Evolutionary conservation across 1,140 invertebrate species (phyloP), one percentile per base, ranked within the genome.

Genomic region (Melipona quadrifasciata): DNA sequence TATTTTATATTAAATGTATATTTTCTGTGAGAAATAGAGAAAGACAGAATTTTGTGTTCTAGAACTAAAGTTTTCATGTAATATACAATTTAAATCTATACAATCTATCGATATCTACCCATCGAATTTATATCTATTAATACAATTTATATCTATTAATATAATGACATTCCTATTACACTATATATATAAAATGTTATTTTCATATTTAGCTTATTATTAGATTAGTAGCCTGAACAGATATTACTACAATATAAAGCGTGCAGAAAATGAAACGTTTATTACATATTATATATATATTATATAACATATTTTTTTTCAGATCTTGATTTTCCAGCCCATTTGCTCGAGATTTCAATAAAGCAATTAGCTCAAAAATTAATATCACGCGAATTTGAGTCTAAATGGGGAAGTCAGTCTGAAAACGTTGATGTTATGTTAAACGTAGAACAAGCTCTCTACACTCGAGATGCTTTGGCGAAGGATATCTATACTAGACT

Each of bases 361-460:
- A 95, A 96, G 19, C 92, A 95, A 51, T 93, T 97, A 73, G 95
- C 95, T 64, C 94, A 95, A 71, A 97, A 97, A 91, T 91, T 97
- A 67, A 96, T 95, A 16, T 96, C 96, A 72, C 94, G 97, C 4
- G 95, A 96, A 86, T 96, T 97, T 93, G 97, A 97, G 88, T 97
- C 96, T 75, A 97, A 97, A 95, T 97, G 97, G 97, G 97, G 97
- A 77, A 95, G 94, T 77, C 95, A 96, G 78, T 95, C 96, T 6
- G 97, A 97, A 90, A 95, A 95, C 67, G 96, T 97, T 31, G 96
- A 97, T 87, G 96, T 97, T 27, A 96, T 96, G 2, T 92, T 97
- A 5, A 96, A 96, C 85, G 94, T 96, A 5, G 96, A 97, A 85
- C 97, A 97, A 93, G 96, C 97, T 17, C 93, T 95, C 71, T 96